Evolutionary conservation across 2,113 vertebrate species (phyloP).

Genomic region (Toxotes chatareus): DNA sequence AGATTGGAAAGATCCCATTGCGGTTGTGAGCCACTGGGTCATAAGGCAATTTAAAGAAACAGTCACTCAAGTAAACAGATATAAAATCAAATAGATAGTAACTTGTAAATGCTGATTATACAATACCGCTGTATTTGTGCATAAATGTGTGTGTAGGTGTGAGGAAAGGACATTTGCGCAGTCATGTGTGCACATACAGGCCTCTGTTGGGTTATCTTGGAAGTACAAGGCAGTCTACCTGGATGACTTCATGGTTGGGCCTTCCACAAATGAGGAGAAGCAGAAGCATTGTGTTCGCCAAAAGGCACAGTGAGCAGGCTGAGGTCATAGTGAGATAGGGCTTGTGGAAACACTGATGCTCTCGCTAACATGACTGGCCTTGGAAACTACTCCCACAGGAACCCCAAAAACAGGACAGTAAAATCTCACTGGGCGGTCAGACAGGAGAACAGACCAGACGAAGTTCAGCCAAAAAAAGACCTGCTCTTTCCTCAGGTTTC

Average conservation of each 20-base stretch:
- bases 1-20: conserved; percentile 42
- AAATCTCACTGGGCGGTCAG: conserved; percentile 73
- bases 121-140: background rate
- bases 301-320: conserved; percentile 64
- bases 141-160: background rate
- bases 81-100: background rate
- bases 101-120: background rate
- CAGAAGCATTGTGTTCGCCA: conserved; percentile 75
- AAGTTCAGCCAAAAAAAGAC: conserved; percentile 56
- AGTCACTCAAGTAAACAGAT: conserved; percentile 7
- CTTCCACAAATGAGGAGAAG: conserved; percentile 71
- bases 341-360: conserved; percentile 84
- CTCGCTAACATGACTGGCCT: conserved; percentile 68
- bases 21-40: conserved; percentile 26
- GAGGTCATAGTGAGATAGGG: conserved; percentile 84
- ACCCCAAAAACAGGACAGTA: conserved; percentile 75
- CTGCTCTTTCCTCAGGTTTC: conserved; percentile 46
- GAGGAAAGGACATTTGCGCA: background rate
- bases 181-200: background rate
- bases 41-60: conserved; percentile 18
- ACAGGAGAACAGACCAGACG: conserved; percentile 46
- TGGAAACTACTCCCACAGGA: conserved; percentile 70
- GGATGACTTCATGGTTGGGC: conserved; percentile 77
- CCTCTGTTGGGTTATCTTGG: conserved; percentile 31
- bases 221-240: conserved; percentile 72